phyloP scores from a whole-genome alignment of 2,113 vertebrate genomes.

The Pomatorhinus ruficollis region DNA sequence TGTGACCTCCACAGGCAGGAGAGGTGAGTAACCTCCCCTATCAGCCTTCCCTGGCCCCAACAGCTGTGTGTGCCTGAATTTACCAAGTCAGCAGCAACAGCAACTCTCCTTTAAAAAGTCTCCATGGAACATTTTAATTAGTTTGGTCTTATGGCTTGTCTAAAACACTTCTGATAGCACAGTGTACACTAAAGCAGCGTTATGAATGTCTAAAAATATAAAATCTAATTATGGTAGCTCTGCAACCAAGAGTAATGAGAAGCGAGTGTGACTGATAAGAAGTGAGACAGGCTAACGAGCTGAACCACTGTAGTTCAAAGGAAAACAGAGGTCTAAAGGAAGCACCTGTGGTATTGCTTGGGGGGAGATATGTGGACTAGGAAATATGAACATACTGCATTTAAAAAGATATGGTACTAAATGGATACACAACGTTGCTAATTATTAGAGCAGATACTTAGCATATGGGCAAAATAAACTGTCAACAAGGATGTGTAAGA shows the following conservation, averaged over 20 bases:
- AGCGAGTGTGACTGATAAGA: background rate
- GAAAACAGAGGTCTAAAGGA: background rate
- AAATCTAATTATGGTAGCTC: slow-evolving; percentile 43
- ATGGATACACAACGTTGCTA: background rate
- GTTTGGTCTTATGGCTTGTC: slow-evolving; percentile 26
- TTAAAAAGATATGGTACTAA: background rate
- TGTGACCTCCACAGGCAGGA: background rate
- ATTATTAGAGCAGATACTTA: background rate
- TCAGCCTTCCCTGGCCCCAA: background rate
- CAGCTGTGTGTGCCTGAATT: background rate
- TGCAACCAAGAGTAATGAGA: slow-evolving; percentile 19
- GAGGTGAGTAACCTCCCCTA: background rate
- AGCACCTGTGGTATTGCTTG: background rate
- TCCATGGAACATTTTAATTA: slow-evolving; percentile 40
- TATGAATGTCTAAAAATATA: slow-evolving; percentile 42
- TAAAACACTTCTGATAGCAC: slow-evolving; percentile 24
- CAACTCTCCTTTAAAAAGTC: background rate
- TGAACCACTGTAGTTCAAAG: slow-evolving; percentile 19
- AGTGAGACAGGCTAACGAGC: slow-evolving; percentile 9
- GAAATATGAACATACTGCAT: background rate
- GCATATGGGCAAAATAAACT: background rate
- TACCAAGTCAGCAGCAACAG: background rate
- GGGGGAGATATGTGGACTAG: background rate
- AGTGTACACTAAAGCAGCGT: background rate
- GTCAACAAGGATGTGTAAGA: background rate